phyloP scores from a whole-genome alignment of 2,888 invertebrate genomes.

The Pardosa pseudoannulata region DNA sequence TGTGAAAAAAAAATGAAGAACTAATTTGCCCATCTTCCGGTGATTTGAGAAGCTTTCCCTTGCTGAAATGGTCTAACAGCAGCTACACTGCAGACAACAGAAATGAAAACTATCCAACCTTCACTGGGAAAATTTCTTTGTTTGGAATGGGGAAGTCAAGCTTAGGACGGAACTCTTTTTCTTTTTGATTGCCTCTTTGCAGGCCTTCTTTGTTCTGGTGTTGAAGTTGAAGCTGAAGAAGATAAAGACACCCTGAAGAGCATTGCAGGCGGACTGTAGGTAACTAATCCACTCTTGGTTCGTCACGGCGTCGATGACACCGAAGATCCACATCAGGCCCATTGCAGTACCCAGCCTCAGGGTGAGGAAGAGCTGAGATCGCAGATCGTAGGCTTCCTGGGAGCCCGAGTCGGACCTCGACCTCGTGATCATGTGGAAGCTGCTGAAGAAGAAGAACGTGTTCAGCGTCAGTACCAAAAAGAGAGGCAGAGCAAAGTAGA shows the following conservation, averaged over 20 bases:
- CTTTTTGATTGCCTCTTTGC: not conserved
- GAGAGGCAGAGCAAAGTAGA: slow-evolving; percentile 80
- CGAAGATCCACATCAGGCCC: slow-evolving; percentile 80
- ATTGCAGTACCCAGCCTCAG: slow-evolving; percentile 79
- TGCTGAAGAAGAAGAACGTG: slow-evolving; percentile 78
- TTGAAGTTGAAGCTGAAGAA: slow-evolving; percentile 80
- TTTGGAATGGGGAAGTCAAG: too few relatives aligned
- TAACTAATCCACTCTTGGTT: slow-evolving; percentile 78
- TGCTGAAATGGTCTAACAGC: too few relatives aligned
- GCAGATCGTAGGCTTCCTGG: not conserved
- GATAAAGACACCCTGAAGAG: slow-evolving; percentile 80
- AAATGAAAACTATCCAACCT: too few relatives aligned
- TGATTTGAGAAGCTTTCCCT: too few relatives aligned
- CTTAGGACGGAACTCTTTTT: slow-evolving; percentile 42
- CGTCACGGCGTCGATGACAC: slow-evolving; percentile 78
- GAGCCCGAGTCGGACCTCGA: not conserved
- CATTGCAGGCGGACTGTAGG: slow-evolving; percentile 79
- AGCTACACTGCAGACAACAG: too few relatives aligned
- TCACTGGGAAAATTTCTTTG: too few relatives aligned
- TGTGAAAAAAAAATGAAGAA: too few relatives aligned
- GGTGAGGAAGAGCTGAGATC: slow-evolving; percentile 76
- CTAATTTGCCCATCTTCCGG: too few relatives aligned
- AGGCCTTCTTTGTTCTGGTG: slow-evolving; percentile 76
- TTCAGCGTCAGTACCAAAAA: slow-evolving; percentile 78
- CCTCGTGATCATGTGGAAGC: slow-evolving; percentile 78